phyloP scores from a whole-genome alignment of 1,140 invertebrate species.

The Plutomurus gul region DNA sequence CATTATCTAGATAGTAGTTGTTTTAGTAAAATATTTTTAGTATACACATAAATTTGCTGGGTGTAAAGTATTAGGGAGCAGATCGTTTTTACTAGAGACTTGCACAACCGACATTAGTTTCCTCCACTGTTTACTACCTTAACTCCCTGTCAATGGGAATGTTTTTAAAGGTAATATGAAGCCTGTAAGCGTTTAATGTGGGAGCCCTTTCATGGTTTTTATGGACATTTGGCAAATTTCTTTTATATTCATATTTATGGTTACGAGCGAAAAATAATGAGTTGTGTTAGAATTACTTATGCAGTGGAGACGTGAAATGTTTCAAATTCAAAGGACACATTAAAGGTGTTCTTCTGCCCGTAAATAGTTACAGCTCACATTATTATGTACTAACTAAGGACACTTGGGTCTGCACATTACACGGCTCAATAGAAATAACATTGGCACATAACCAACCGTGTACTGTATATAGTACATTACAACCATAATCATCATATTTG shows the following conservation, averaged over 20 bases:
- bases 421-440: neutral
- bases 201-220: slow-evolving; percentile 26
- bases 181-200: neutral
- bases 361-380: slow-evolving; percentile 4
- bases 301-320: slow-evolving; percentile 4
- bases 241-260: slow-evolving; percentile 30
- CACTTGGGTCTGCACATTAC: neutral
- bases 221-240: slow-evolving; percentile 36
- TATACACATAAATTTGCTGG: too few relatives aligned
- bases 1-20: too few relatives aligned
- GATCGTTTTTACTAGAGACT: too few relatives aligned
- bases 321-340: slow-evolving; percentile 9
- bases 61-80: too few relatives aligned
- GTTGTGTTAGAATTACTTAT: slow-evolving; percentile 25
- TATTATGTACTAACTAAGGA: neutral
- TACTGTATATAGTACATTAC: neutral
- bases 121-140: too few relatives aligned
- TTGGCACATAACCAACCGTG: neutral
- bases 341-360: slow-evolving; percentile 25
- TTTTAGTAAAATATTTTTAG: too few relatives aligned
- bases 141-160: too few relatives aligned
- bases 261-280: slow-evolving; percentile 43
- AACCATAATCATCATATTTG: too few relatives aligned
- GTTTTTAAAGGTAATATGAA: neutral
- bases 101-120: too few relatives aligned